Evolutionary conservation across 2,113 vertebrate species (phyloP), one percentile per base, ranked within the genome.

Genomic region (Nothocercus nigrocapillus): DNA sequence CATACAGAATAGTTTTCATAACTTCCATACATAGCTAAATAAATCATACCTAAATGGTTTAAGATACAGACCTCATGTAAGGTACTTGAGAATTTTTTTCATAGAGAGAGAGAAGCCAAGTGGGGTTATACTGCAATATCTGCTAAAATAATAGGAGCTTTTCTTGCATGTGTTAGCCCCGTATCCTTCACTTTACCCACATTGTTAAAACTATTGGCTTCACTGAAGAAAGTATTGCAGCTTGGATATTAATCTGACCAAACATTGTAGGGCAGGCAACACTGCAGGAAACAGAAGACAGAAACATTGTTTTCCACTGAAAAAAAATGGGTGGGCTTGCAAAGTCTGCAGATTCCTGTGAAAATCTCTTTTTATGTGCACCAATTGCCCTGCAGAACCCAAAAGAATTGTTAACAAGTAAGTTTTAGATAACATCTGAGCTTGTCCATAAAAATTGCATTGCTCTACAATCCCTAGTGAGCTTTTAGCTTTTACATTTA

Each of bases 401-500:
- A 22, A 67, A 89, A 90, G 53, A 70, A 77, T 28, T 79, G 64
- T 80, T 91, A 91, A 84, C 34, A 77, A 85, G 28, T 44, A 68
- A 88, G 24, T 81, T 95, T 83, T 85, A 89, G 88, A 53, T 59
- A 77, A 66, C 32, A 68, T 42, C 42, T 72, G 63, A 81, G 51
- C 28, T 36, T 14, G 24, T 78, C 53, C 73, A 64, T 76, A 85
- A 85, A 94, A 94, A 79, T 81, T 92, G 22, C 75, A 91, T 87
- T 72, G 12, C 36, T 82, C 13, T 73, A 40, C 58, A 67, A 24
- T 87, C 83, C 66, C 47, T 58, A 36, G 68, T 21, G 80, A 81
- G 64, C 67, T 78, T 90, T 91, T 72, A 88, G 22, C 36, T 94
- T 76, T 83, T 91, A 67, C 40, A 86, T 85, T 95, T 82, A 53